Evolutionary conservation across 2,888 invertebrate species (phyloP).

Genomic region (Teinopalpus imperialis): DNA sequence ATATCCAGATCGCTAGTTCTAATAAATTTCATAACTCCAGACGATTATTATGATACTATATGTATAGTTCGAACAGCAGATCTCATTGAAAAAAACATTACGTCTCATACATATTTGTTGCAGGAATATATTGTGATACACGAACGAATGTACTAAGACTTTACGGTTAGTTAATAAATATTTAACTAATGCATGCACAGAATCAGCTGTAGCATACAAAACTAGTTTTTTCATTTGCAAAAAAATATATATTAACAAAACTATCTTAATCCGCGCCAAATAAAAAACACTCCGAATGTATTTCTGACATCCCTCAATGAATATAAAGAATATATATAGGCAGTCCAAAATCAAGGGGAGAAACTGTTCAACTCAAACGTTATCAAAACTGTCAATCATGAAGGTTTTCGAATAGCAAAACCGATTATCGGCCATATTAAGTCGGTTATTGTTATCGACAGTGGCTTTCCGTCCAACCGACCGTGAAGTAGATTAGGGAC

Average conservation of each 20-base stretch:
- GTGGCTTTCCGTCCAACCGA: constrained; percentile 61
- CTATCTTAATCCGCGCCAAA: background rate
- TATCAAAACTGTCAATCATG: constrained; percentile 79
- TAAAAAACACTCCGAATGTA: constrained; percentile 5
- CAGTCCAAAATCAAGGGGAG: constrained; percentile 48
- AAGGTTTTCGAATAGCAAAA: constrained; percentile 78
- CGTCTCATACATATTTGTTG: no score
- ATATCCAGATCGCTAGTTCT: no score
- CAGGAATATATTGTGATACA: no score
- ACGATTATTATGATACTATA: no score
- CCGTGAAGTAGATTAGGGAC: constrained; percentile 80
- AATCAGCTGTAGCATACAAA: no score
- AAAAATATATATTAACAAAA: background rate
- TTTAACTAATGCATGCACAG: no score
- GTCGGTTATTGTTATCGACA: constrained; percentile 80
- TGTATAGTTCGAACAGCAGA: no score
- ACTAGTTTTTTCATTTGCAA: no score
- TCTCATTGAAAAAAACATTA: no score
- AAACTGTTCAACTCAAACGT: constrained; percentile 62
- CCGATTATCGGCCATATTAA: constrained; percentile 80
- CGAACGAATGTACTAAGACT: no score
- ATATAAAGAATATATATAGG: constrained; percentile 47
- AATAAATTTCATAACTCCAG: no score
- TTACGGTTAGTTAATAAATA: no score
- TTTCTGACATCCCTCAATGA: background rate